Conservation (phyloP, 2,888 invertebrate genomes). For the Hofmannophila pseudospretella region DNA sequence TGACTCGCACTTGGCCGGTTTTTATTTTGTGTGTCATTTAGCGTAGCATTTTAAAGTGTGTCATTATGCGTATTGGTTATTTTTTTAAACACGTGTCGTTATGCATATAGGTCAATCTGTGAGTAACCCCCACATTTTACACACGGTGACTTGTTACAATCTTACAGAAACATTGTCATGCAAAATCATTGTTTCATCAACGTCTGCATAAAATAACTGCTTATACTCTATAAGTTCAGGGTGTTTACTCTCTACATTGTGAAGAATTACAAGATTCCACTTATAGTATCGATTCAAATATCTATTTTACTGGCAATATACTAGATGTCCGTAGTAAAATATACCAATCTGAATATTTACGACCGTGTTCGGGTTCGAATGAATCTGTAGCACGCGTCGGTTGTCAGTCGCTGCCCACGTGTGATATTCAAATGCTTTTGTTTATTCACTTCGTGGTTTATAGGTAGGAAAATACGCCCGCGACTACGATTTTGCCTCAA, state of each 20-base stretch:
- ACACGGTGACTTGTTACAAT: constrained; percentile 6
- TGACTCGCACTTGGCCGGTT: no score
- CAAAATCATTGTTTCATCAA: no score
- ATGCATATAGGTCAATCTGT: no score
- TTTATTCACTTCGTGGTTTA: constrained; percentile 54
- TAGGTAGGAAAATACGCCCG: constrained; percentile 38
- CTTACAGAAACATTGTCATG: no score
- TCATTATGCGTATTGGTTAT: no score
- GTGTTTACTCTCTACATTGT: not conserved
- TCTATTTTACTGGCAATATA: constrained; percentile 24
- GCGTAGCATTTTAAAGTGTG: no score
- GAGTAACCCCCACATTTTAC: constrained; percentile 9
- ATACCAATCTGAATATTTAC: constrained; percentile 43
- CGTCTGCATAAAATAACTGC: no score
- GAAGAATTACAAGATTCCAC: not conserved
- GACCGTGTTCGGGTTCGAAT: constrained; percentile 39
- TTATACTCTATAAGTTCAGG: no score
- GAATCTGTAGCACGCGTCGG: constrained; percentile 51
- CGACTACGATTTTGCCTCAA: constrained; percentile 6
- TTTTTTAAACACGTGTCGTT: no score
- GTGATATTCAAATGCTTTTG: constrained; percentile 61
- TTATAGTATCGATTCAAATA: constrained; percentile 9
- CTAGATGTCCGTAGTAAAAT: constrained; percentile 31
- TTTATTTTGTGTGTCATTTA: no score
- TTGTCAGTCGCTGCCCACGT: constrained; percentile 59